These are phyloP conservation scores for Saccopteryx bilineata DNA, from an alignment of 2,113 vertebrate genomes.

Conservation along the genomic window DNA sequence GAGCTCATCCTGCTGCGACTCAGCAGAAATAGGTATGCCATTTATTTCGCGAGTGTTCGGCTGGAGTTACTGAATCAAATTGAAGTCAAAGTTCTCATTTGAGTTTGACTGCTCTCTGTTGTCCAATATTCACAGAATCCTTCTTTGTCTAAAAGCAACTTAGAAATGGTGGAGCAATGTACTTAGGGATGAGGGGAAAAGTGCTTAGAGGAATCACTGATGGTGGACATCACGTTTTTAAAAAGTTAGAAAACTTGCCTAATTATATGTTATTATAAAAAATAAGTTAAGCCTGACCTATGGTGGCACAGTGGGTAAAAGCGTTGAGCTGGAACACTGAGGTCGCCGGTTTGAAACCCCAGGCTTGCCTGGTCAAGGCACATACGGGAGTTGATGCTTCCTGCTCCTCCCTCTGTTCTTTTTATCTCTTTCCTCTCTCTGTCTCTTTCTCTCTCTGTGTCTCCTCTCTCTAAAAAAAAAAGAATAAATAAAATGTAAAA, in stretches of 20 bases:
- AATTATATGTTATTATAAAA: slow-evolving; percentile 20
- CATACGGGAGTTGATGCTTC: too few relatives aligned
- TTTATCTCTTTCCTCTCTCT: too few relatives aligned
- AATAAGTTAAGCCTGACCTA: not conserved
- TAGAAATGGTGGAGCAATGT: not conserved
- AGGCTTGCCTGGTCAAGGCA: too few relatives aligned
- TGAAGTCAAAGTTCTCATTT: not conserved
- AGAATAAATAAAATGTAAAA: too few relatives aligned
- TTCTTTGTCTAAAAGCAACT: not conserved
- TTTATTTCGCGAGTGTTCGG: not conserved
- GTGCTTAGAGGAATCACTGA: not conserved
- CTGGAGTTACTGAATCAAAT: slow-evolving; percentile 16
- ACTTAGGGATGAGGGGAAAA: not conserved
- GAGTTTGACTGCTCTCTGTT: not conserved
- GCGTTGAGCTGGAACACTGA: too few relatives aligned
- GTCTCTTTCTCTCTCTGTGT: too few relatives aligned
- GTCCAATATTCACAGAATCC: not conserved
- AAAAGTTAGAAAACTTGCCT: not conserved
- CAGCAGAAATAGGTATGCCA: not conserved
- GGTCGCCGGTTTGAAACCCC: too few relatives aligned
- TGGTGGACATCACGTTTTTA: not conserved
- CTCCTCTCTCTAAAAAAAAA: too few relatives aligned
- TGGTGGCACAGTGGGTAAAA: too few relatives aligned
- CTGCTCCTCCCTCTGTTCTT: too few relatives aligned
- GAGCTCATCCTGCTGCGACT: not conserved